Evolutionary conservation across 2,888 invertebrate species (phyloP), one percentile per base, ranked within the genome.

Genomic region (Augochlorella aurata): DNA sequence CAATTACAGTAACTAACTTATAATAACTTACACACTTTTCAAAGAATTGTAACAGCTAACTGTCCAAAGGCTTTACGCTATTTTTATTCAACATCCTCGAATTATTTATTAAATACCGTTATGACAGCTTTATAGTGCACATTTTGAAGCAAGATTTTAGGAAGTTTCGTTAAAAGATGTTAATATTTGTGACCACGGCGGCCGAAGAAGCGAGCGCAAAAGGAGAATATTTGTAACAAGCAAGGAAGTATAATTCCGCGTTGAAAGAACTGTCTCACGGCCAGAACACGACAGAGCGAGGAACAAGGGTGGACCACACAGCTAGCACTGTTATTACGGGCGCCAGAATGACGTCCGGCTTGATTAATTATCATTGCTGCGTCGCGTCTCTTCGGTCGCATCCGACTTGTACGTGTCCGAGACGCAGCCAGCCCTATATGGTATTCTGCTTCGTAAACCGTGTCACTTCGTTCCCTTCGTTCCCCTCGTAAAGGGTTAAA

Each of bases 311-410:
- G 89, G 91, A 90, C 90, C 91, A 90, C 90, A 90, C 89, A 89
- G 84, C 88, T 86, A 82, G 88, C 85, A 82, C 83, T 80, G 88
- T 91, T 90, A 91, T 91, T 89, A 89, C 88, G 88, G 84, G 89
- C 86, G 89, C 85, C 88, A 86, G 85, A 84, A 79, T 77, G 86
- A 88, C 86, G 87, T 88, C 89, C 90, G 87, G 83, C 85, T 89
- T 91, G 91, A 91, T 91, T 91, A 90, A 91, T 91, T 91, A 91
- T 90, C 87, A 89, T 89, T 88, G 85, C 90, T 87, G 79, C 85
- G 74, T 24, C 54, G 81, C 84, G 74, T 24, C 54, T 80, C 85
- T 73, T 81, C 84, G 83, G 81, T 85, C 86, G 67, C 86, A 82
- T 87, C 82, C 77, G 75, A 74, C 73, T 50, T 63, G 73, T 83